These are phyloP conservation scores for Camelus dromedarius DNA, from an alignment of 2,113 vertebrate species.

Conservation along the genomic window DNA sequence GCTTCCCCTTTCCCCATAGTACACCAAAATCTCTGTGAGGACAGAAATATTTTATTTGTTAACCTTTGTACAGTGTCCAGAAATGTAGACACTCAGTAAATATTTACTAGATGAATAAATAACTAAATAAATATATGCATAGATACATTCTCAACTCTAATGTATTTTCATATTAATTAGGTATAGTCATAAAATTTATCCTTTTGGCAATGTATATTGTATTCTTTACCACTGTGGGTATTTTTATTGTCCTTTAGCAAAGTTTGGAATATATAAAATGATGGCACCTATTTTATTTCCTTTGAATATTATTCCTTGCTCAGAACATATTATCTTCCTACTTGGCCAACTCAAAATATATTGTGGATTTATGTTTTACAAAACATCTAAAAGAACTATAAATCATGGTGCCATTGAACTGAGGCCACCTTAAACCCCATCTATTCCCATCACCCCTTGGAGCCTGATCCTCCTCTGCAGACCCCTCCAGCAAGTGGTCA, in stretches of 20 bases:
- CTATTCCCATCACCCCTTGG: background rate
- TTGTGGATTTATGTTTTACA: background rate
- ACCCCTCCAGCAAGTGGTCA: background rate
- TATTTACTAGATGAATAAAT: background rate
- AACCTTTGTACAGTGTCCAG: background rate
- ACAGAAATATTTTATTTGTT: background rate
- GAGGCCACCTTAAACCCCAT: background rate
- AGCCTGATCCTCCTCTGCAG: background rate
- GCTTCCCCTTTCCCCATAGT: background rate
- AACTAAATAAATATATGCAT: background rate
- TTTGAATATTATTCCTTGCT: background rate
- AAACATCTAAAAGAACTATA: background rate
- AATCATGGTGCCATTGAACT: background rate
- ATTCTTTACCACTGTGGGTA: background rate
- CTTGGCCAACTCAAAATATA: background rate
- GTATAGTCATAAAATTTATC: background rate
- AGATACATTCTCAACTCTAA: background rate
- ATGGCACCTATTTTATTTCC: background rate
- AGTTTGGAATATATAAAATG: background rate
- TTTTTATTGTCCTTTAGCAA: slow-evolving; percentile 19
- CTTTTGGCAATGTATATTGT: background rate
- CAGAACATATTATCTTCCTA: background rate
- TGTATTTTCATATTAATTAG: background rate
- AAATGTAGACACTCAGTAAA: background rate
- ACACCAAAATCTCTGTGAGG: background rate